Conservation (phyloP, 2,888 invertebrate genomes). For the Platycheirus rosarum region DNA sequence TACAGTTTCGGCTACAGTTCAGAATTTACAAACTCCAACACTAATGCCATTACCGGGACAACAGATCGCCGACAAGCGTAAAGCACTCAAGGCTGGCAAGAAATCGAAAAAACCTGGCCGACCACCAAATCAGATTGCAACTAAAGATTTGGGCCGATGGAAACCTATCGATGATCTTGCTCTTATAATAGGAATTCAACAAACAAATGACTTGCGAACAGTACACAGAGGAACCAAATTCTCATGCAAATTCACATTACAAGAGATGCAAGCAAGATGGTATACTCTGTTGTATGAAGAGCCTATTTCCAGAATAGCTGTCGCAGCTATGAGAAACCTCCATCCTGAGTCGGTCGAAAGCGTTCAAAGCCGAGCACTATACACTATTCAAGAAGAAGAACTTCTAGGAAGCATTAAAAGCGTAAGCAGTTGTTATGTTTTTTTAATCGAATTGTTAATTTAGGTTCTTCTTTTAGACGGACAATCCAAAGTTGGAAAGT, state of each 20-base stretch:
- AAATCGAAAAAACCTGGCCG: constrained; percentile 78
- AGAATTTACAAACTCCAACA: constrained; percentile 65
- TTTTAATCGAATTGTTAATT: neutral
- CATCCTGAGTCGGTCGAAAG: constrained; percentile 94
- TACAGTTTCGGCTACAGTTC: constrained; percentile 56
- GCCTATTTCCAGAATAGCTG: constrained; percentile 94
- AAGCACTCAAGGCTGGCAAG: constrained; percentile 56
- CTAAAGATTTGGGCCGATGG: constrained; percentile 96
- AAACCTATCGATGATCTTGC: constrained; percentile 98
- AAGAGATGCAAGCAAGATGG: constrained; percentile 98
- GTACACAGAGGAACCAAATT: constrained; percentile 97
- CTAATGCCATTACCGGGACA: constrained; percentile 49
- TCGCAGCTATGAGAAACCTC: constrained; percentile 95
- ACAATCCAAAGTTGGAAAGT: constrained; percentile 88
- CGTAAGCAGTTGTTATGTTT: constrained; percentile 83
- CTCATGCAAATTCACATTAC: constrained; percentile 95
- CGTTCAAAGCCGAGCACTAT: constrained; percentile 94
- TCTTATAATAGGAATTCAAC: constrained; percentile 95
- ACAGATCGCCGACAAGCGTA: constrained; percentile 72
- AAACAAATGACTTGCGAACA: constrained; percentile 91
- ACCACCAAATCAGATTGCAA: constrained; percentile 84
- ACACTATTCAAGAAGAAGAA: constrained; percentile 94
- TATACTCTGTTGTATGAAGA: constrained; percentile 97
- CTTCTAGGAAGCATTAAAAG: constrained; percentile 91
- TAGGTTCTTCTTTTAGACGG: constrained; percentile 83